Evolutionary conservation across 2,888 invertebrate species (phyloP).

Genomic region (Hydroisotoma schaefferi): DNA sequence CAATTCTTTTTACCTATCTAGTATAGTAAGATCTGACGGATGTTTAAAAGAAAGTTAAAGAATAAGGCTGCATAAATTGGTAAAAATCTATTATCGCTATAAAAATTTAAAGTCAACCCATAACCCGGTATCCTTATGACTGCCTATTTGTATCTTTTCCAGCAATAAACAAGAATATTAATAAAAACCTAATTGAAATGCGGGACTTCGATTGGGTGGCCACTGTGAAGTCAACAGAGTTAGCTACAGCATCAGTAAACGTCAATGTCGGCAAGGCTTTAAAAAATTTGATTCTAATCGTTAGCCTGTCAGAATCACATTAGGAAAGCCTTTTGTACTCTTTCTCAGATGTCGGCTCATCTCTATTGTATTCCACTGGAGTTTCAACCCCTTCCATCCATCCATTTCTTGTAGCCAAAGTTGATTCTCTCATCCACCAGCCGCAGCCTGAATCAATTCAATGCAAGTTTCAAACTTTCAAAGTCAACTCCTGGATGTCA

Average conservation of each 20-base stretch:
- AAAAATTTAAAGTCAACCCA: no score
- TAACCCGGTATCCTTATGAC: no score
- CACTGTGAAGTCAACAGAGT: constrained; percentile 20
- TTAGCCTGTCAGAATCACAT: constrained; percentile 45
- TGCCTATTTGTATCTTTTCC: no score
- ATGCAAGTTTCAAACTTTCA: not conserved
- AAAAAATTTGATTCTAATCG: constrained; percentile 41
- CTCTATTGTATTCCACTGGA: constrained; percentile 20
- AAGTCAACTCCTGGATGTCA: constrained; percentile 27
- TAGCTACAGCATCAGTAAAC: constrained; percentile 7
- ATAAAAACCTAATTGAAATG: constrained; percentile 22
- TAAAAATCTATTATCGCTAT: no score
- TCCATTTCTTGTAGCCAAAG: constrained; percentile 3
- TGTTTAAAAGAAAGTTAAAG: no score
- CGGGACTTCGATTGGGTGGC: constrained; percentile 22
- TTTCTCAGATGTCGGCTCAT: constrained; percentile 28
- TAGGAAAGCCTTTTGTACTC: constrained; percentile 36
- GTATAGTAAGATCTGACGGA: no score
- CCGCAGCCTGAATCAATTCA: not conserved
- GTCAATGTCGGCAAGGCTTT: constrained; percentile 27
- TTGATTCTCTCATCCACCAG: not conserved
- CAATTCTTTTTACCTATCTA: no score
- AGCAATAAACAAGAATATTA: not conserved
- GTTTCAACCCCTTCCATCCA: constrained; percentile 18
- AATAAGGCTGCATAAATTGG: no score